Conservation (phyloP, 1,140 invertebrate genomes). For the Zaprionus nigranus region DNA sequence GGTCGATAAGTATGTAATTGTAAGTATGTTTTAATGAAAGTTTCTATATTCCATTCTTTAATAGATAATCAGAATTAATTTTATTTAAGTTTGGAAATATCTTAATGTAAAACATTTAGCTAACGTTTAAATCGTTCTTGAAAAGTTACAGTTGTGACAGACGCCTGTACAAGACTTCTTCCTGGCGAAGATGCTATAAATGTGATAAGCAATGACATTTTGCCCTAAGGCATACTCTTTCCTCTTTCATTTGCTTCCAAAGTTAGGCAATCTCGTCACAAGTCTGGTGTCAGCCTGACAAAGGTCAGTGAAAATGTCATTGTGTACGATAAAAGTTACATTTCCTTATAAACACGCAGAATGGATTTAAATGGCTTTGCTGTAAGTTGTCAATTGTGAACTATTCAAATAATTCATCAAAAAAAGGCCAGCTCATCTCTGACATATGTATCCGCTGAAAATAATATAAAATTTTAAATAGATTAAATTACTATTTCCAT, state of each 20-base stretch:
- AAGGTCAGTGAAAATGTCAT: conserved; percentile 1
- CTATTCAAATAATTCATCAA: neutral
- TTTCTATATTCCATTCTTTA: neutral
- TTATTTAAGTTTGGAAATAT: neutral
- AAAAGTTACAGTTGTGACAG: neutral
- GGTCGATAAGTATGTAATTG: too few species aligned
- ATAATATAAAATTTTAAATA: too few species aligned
- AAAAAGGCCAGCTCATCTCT: neutral
- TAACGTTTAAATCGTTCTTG: neutral
- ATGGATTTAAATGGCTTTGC: neutral
- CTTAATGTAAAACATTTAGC: neutral
- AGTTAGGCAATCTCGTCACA: neutral
- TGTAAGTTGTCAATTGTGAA: neutral
- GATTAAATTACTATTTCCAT: too few species aligned
- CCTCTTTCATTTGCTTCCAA: neutral
- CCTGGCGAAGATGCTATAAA: neutral
- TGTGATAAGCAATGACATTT: neutral
- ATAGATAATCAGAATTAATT: neutral
- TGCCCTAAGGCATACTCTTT: neutral
- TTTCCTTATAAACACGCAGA: neutral
- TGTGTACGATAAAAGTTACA: neutral
- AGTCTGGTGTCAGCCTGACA: conserved; percentile 3
- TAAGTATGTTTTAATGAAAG: neutral
- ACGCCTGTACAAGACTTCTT: neutral
- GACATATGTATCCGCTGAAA: too few species aligned